Evolutionary conservation across 2,113 vertebrate species (phyloP).

Genomic region (Gorsachius goisagi): DNA sequence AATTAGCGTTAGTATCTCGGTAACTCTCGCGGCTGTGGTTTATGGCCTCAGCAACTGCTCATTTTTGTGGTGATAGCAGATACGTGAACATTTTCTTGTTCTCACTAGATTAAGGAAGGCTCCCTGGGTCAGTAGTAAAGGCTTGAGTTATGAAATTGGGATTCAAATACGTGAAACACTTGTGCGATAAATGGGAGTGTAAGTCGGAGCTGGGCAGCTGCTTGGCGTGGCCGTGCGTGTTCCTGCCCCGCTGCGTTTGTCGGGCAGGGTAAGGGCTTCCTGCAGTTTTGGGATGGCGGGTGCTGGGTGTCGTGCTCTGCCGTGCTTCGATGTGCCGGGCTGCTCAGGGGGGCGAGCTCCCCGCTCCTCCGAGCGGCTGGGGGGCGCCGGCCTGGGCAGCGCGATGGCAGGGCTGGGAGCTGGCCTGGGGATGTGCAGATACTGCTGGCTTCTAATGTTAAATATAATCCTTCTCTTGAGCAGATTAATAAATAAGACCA

Average conservation of each 20-base stretch:
- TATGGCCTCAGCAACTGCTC: background rate
- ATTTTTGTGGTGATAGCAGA: background rate
- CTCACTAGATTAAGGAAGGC: background rate
- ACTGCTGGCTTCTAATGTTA: background rate
- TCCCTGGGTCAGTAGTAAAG: background rate
- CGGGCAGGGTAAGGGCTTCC: background rate
- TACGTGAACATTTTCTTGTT: background rate
- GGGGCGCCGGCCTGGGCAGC: background rate
- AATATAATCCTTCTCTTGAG: background rate
- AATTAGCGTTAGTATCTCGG: background rate
- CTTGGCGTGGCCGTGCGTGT: rapidly evolving
- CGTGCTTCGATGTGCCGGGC: rapidly evolving
- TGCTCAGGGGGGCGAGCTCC: background rate
- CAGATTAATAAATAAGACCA: background rate
- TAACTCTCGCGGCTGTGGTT: background rate
- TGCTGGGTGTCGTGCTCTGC: background rate
- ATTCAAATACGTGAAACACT: background rate
- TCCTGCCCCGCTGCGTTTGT: background rate
- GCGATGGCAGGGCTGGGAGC: no score
- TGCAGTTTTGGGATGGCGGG: background rate
- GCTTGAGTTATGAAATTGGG: background rate
- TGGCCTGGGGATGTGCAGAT: background rate
- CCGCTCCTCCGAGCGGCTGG: background rate
- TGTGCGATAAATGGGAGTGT: background rate
- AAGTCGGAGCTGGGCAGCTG: background rate